A percentile compares a stretch with the other conserved stretches of the same genome.
These are phyloP conservation scores for Aldabrachelys gigantea DNA, from an alignment of 2,113 vertebrate species.

Conservation along the genomic window DNA sequence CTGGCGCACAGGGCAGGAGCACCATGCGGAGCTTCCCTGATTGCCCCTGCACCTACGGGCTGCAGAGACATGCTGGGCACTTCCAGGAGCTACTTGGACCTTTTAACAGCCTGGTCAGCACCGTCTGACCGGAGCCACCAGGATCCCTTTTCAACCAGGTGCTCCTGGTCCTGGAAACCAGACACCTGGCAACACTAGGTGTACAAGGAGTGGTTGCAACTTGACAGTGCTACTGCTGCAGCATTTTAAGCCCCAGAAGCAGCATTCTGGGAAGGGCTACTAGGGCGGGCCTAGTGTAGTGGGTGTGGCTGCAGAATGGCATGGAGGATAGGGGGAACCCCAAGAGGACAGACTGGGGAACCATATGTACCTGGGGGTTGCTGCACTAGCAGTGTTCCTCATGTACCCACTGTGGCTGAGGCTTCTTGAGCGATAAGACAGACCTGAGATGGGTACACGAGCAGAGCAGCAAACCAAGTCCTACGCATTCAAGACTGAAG, in stretches of 20 bases:
- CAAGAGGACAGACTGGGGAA: not conserved
- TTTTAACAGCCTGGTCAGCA: no score
- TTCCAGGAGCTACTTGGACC: no score
- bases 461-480: not conserved
- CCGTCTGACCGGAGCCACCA: no score
- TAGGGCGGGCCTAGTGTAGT: no score
- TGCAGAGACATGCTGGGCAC: no score
- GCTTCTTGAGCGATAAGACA: not conserved
- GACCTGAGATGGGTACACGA: not conserved
- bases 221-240: not conserved
- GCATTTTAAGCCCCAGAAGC: not conserved
- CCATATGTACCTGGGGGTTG: fast-evolving
- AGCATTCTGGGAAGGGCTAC: not conserved
- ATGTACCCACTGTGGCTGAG: not conserved
- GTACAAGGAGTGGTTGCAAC: not conserved
- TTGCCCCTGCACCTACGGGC: no score
- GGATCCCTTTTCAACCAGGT: no score
- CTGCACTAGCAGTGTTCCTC: not conserved
- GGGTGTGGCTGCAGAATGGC: not conserved
- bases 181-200: not conserved
- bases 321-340: not conserved
- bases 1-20: no score
- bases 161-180: no score
- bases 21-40: no score
- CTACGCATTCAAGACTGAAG: fast-evolving